Percentiles rank a stretch among this genome's conserved stretches.
Conservation (phyloP, 2,888 invertebrate genomes). For the Heterodera filipjevi region DNA sequence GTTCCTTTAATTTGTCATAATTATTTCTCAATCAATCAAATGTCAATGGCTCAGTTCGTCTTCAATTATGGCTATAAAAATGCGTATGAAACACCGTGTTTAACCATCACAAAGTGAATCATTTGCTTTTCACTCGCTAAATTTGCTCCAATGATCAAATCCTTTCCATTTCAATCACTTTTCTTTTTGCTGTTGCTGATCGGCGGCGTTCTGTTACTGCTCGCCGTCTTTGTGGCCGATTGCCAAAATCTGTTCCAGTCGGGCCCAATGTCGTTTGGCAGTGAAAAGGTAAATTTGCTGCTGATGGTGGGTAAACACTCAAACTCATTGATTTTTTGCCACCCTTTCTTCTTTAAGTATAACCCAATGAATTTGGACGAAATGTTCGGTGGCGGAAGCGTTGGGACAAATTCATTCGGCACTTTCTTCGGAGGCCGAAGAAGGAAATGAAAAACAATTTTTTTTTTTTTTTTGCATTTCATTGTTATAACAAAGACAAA, state of each 20-base stretch:
- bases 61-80: too few relatives aligned
- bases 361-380: neutral
- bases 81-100: too few relatives aligned
- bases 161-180: neutral
- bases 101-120: too few relatives aligned
- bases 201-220: neutral
- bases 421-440: neutral
- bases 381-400: neutral
- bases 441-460: conserved; percentile 26
- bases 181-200: neutral
- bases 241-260: neutral
- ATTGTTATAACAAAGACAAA: too few relatives aligned
- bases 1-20: too few relatives aligned
- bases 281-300: neutral
- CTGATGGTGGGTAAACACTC: too few relatives aligned
- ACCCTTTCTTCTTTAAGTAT: neutral
- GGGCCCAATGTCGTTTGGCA: neutral
- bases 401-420: neutral
- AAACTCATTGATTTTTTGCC: neutral
- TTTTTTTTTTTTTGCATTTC: conserved; percentile 27
- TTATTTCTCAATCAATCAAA: too few relatives aligned
- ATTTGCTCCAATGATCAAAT: neutral
- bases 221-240: neutral
- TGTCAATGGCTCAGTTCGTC: too few relatives aligned
- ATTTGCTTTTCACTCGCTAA: neutral